A percentile compares a stretch with the other conserved stretches of the same genome.
Evolutionary conservation across 2,797 vertebrate genomes (phyloP).

Genomic region (Notolepis coatsorum): DNA sequence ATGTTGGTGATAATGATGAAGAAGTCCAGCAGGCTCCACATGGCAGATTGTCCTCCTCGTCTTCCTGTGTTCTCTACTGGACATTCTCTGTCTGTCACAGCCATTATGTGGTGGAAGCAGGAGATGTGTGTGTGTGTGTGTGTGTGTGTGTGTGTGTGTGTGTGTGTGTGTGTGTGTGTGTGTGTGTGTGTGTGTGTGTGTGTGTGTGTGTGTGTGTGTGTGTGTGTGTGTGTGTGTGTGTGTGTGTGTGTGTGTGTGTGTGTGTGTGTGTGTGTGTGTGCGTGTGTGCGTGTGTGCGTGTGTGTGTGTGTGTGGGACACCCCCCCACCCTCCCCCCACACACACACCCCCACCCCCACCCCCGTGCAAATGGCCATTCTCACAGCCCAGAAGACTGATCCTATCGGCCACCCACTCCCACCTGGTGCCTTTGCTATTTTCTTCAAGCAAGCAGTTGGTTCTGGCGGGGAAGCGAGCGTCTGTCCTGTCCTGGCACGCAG

Average conservation of each 20-base stretch:
- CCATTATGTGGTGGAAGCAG: slow-evolving; percentile 63
- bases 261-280: slow-evolving; percentile 68
- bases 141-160: slow-evolving; percentile 59
- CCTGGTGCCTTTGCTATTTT: slow-evolving; percentile 89
- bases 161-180: slow-evolving; percentile 66
- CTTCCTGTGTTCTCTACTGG: slow-evolving; percentile 79
- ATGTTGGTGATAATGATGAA: slow-evolving; percentile 22
- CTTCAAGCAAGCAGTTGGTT: slow-evolving; percentile 83
- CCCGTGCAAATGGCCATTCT: slow-evolving; percentile 87
- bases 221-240: slow-evolving; percentile 67
- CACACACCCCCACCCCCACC: slow-evolving; percentile 71
- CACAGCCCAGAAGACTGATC: slow-evolving; percentile 87
- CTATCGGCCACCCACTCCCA: slow-evolving; percentile 88
- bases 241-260: slow-evolving; percentile 58
- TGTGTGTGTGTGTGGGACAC: slow-evolving; percentile 64
- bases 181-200: slow-evolving; percentile 63
- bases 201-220: slow-evolving; percentile 62
- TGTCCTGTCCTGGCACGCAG: slow-evolving; percentile 85
- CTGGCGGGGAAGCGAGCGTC: slow-evolving; percentile 85
- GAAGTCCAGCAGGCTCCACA: slow-evolving; percentile 75
- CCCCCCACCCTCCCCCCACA: too few species aligned
- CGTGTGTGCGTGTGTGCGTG: slow-evolving; percentile 59
- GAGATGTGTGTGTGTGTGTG: slow-evolving; percentile 65
- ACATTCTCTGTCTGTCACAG: slow-evolving; percentile 77
- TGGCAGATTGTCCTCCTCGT: slow-evolving; percentile 81